phyloP scores from a whole-genome alignment of 2,113 vertebrate genomes.

The Campylorhamphus procurvoides region DNA sequence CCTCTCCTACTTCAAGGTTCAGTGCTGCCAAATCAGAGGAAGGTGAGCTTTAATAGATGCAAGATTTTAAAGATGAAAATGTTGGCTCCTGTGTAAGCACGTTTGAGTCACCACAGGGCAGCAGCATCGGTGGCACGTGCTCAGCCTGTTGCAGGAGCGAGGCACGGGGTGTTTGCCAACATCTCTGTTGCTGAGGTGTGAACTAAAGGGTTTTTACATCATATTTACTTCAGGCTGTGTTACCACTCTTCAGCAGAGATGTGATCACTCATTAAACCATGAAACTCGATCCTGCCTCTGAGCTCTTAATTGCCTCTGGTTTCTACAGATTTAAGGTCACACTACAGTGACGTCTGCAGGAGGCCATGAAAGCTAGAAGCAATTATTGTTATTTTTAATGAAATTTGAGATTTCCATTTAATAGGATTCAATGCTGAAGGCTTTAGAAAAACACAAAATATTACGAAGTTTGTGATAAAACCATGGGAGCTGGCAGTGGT shows the following conservation, averaged over 20 bases:
- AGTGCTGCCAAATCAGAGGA: neutral
- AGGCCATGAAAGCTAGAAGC: conserved; percentile 10
- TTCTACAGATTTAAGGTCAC: conserved; percentile 43
- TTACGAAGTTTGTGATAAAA: conserved; percentile 1
- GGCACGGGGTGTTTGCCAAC: neutral
- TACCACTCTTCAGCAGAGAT: neutral
- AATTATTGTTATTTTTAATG: conserved; percentile 54
- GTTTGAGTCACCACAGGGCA: neutral
- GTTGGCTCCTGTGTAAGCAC: neutral
- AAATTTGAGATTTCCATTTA: conserved; percentile 37
- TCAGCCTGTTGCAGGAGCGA: neutral
- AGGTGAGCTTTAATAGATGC: neutral
- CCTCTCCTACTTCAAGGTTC: neutral
- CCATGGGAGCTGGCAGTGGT: neutral
- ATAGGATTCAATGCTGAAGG: conserved; percentile 34
- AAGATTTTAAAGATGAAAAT: neutral
- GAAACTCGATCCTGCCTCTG: neutral
- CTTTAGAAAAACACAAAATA: conserved; percentile 29
- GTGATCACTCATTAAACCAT: conserved; percentile 25
- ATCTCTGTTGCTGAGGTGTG: neutral
- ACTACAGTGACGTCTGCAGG: neutral
- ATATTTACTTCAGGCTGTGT: neutral
- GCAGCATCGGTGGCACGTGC: fast-evolving
- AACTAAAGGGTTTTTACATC: neutral
- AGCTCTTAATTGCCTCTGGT: conserved; percentile 50